Evolutionary conservation across 2,888 invertebrate genomes (phyloP), one percentile per base, ranked within the genome.

Genomic region (Myopa tessellatipennis): DNA sequence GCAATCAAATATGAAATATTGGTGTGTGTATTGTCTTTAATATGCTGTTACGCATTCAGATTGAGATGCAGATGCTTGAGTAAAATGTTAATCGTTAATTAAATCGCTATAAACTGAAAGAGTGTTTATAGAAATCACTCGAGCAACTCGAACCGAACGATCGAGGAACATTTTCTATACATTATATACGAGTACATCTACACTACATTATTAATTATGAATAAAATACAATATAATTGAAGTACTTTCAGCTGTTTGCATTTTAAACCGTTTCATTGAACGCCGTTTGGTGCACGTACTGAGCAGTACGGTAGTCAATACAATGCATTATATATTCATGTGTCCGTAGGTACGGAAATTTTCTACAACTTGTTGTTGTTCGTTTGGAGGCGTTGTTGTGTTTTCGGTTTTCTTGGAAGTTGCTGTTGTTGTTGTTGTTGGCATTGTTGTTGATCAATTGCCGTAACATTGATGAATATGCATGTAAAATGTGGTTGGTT

Each of bases 381-480:
- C 8, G 10, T 45, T 45, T 10, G 45, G 6, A 45, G 45, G 45
- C 45, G 45, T 45, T 45, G 45, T 45, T 45, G 45, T 45, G 45
- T 10, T 36, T 36, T 34, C n/a, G 10, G 12, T 34, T 38, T 40
- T 38, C 38, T 36, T 65, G 36, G 58, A 38, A 16, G 36, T 14
- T 61, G 16, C 45, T 18, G 26, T 61, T n/a, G 60, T 58, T 52
- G 60, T 58, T 52, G 26, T 63, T 61, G 45, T 73, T 67, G 18
- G 52, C 52, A 55, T 75, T 69, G 14, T 60, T 75, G 61, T 40
- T 75, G 65, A 50, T 74, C 52, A 74, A 74, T 74, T n/a, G 63
- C 74, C 74, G 74, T 74, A 74, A 52, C 74, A 74, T 65, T 65
- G 63, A 63, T 45, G 61, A 61, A 74, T 74, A 38, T 63, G 45